Conservation (phyloP, 2,113 vertebrate genomes). For the Opisthocomus hoazin region DNA sequence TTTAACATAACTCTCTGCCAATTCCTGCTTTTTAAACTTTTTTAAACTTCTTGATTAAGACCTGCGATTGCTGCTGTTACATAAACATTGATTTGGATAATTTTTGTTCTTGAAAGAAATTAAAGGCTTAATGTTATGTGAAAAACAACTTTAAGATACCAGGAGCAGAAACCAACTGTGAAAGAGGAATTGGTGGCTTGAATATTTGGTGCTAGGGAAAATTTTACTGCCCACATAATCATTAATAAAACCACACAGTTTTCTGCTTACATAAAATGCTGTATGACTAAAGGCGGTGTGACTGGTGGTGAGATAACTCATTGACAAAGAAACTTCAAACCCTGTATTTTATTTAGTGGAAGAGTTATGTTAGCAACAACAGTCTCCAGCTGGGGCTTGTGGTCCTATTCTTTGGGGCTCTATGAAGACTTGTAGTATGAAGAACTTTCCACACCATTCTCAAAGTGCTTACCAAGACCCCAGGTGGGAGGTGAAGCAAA, state of each 20-base stretch:
- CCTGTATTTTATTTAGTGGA: neutral
- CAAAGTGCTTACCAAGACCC: neutral
- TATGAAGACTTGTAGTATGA: neutral
- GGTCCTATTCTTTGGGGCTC: neutral
- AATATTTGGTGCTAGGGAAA: neutral
- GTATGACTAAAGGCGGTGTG: neutral
- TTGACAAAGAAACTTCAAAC: neutral
- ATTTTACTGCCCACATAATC: neutral
- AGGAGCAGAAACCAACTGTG: neutral
- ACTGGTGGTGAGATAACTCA: neutral
- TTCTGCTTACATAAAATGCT: neutral
- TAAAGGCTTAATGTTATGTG: neutral
- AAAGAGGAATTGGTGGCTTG: neutral
- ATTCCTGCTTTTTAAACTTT: neutral
- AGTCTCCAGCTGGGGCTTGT: neutral
- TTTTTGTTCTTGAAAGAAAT: neutral
- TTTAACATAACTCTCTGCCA: neutral
- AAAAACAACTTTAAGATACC: neutral
- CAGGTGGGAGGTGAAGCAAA: neutral
- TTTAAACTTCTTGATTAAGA: neutral
- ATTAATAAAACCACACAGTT: neutral
- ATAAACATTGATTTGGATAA: neutral
- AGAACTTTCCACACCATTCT: neutral
- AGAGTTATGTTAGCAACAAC: neutral
- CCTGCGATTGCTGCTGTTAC: neutral